phyloP scores from a whole-genome alignment of 2,888 invertebrate genomes.

The Cerastis leucographa region DNA sequence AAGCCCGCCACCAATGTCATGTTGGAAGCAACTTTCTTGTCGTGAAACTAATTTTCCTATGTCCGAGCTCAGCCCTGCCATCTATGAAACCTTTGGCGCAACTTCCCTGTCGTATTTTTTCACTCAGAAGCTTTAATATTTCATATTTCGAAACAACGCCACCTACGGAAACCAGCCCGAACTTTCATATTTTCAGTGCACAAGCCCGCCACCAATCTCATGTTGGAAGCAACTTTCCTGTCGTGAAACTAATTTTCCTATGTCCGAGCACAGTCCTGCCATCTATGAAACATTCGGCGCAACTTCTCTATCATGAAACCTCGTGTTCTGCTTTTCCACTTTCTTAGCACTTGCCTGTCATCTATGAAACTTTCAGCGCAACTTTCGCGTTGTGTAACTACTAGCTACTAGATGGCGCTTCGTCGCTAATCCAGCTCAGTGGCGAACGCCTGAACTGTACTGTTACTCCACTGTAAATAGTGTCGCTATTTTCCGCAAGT shows the following conservation, averaged over 20 bases:
- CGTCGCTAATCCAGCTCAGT: background rate
- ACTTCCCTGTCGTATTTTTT: background rate
- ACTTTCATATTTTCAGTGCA: background rate
- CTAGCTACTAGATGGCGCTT: slow-evolving; percentile 39
- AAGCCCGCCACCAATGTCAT: slow-evolving; percentile 10
- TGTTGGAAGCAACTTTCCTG: background rate
- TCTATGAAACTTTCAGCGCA: background rate
- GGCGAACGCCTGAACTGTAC: background rate
- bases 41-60: background rate
- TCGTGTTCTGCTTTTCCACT: background rate
- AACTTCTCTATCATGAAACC: background rate
- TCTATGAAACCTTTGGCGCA: background rate
- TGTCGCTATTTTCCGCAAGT: slow-evolving; percentile 65
- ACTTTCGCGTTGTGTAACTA: background rate
- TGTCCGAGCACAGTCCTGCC: background rate
- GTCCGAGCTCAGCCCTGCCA: background rate
- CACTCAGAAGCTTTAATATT: no score
- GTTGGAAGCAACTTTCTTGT: background rate
- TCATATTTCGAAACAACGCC: no score
- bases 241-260: background rate
- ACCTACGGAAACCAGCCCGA: background rate
- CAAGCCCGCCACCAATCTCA: background rate
- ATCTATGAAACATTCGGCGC: background rate
- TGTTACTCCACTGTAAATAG: slow-evolving; percentile 10
- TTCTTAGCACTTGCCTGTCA: background rate